Evolutionary conservation across 2,888 invertebrate genomes (phyloP).

Genomic region (Lepidocyrtoides sp.): DNA sequence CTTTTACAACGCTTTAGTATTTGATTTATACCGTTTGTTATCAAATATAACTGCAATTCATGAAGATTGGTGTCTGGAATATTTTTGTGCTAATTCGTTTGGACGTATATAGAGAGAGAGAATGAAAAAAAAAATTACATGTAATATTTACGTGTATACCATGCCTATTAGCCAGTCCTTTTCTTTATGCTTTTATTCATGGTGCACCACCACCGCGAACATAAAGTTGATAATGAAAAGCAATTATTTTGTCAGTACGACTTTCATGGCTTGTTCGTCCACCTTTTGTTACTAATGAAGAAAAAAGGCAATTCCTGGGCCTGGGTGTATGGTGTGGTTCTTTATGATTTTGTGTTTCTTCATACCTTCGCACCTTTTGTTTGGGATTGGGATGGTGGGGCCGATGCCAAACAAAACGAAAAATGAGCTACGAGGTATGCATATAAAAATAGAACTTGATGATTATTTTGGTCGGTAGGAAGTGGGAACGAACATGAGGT

Average conservation of each 20-base stretch:
- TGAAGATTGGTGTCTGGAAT: not conserved
- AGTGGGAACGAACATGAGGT: no score
- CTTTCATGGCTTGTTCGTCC: constrained; percentile 44
- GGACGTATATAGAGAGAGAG: not conserved
- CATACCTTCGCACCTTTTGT: not conserved
- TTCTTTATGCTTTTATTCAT: not conserved
- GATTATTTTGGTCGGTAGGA: no score
- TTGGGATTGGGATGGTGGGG: no score
- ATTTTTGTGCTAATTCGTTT: constrained; percentile 12
- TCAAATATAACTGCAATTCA: not conserved
- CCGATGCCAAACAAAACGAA: no score
- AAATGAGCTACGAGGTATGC: no score
- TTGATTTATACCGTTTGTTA: constrained; percentile 13
- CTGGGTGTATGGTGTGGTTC: not conserved
- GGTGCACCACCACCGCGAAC: not conserved
- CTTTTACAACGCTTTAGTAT: not conserved
- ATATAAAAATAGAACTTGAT: no score
- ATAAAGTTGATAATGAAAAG: constrained; percentile 45
- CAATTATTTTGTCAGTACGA: constrained; percentile 69
- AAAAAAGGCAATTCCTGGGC: not conserved
- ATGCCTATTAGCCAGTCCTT: no score
- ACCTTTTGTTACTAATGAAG: not conserved
- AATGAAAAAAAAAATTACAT: not conserved
- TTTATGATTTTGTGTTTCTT: not conserved
- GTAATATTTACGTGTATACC: not conserved